Evolutionary conservation across 2,888 invertebrate genomes (phyloP).

Genomic region (Drosophila leonis): DNA sequence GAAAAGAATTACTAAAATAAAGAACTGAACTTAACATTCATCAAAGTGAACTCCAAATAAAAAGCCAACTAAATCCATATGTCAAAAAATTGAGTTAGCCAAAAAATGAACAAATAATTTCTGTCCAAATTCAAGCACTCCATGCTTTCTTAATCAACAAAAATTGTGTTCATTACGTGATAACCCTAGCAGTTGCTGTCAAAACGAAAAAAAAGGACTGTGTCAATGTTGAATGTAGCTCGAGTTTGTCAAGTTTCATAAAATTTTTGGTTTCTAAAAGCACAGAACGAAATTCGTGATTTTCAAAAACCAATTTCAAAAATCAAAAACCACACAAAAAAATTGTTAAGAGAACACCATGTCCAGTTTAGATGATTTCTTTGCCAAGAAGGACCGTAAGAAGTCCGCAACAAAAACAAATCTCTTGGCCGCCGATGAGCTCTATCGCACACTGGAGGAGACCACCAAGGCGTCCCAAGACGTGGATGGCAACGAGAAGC

Average conservation of each 20-base stretch:
- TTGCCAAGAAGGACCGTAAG: conserved; percentile 70
- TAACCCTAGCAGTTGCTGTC: conserved; percentile 20
- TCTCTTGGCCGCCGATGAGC: conserved; percentile 62
- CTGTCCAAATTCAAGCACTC: conserved; percentile 8
- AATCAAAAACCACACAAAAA: conserved; percentile 5
- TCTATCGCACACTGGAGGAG: conserved; percentile 66
- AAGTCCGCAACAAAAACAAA: conserved; percentile 57
- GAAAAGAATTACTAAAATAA: no score
- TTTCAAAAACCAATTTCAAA: conserved; percentile 35
- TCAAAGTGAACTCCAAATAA: no score
- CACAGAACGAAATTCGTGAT: conserved; percentile 57
- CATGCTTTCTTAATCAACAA: conserved; percentile 2
- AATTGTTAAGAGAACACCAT: conserved; percentile 23
- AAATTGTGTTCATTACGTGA: not conserved
- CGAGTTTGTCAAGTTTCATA: conserved; percentile 26
- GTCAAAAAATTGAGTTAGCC: not conserved
- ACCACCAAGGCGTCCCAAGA: conserved; percentile 35
- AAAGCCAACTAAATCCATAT: not conserved
- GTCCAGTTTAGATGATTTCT: conserved; percentile 69
- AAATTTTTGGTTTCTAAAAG: conserved; percentile 57
- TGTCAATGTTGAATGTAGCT: conserved; percentile 3
- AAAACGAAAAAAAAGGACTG: conserved; percentile 5
- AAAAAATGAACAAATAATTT: no score
- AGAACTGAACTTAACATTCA: no score
- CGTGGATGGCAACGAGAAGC: conserved; percentile 22